Conservation (phyloP, 2,113 vertebrate genomes). For the Indicator maculatus region DNA sequence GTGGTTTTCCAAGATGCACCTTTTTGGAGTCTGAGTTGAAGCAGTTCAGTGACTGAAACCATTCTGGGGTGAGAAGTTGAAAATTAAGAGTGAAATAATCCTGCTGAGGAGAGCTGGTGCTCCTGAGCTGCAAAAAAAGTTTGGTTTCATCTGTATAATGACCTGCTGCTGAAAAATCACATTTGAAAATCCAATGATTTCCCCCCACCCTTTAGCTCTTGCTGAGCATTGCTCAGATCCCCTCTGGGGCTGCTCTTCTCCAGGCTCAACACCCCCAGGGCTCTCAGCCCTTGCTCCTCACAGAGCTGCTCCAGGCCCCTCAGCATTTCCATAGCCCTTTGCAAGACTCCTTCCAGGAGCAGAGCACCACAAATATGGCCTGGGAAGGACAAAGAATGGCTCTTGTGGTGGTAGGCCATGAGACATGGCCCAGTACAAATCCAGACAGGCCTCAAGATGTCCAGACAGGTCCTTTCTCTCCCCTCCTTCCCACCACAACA, state of each 20-base stretch:
- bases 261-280: not conserved
- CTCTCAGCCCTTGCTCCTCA: not conserved
- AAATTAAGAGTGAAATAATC: not conserved
- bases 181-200: not conserved
- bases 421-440: too few species aligned
- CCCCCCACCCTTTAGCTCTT: not conserved
- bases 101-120: not conserved
- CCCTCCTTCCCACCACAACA: too few species aligned
- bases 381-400: too few species aligned
- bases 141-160: not conserved
- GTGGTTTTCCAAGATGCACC: not conserved
- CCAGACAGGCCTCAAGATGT: too few species aligned
- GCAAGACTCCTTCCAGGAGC: not conserved
- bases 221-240: not conserved
- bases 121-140: not conserved
- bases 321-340: not conserved
- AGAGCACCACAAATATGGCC: not conserved
- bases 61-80: not conserved
- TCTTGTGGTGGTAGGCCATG: too few species aligned
- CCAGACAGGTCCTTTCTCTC: too few species aligned
- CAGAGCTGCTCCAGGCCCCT: not conserved
- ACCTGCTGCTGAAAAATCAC: not conserved
- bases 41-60: not conserved
- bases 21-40: slow-evolving; percentile 3
- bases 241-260: not conserved